Conservation (phyloP, 1,140 invertebrate species). For the Drosophila bocqueti region DNA sequence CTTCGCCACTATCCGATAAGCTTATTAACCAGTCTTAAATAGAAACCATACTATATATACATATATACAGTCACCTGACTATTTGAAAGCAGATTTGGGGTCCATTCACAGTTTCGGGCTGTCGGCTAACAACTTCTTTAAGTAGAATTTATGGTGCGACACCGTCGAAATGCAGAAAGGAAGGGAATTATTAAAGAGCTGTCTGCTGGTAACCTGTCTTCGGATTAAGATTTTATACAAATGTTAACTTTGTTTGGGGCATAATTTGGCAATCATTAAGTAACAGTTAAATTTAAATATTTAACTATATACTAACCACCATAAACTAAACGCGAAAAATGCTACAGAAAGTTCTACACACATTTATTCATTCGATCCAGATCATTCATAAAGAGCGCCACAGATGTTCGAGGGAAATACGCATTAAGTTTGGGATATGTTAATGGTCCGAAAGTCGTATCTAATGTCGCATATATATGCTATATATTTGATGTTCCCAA, state of each 20-base stretch:
- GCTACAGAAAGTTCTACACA: conserved; percentile 58
- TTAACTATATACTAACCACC: conserved; percentile 42
- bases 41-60: conserved; percentile 6
- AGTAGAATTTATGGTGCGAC: conserved; percentile 71
- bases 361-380: conserved; percentile 18
- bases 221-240: conserved; percentile 78
- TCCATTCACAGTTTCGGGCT: conserved; percentile 67
- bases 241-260: conserved; percentile 43
- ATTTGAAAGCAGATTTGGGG: conserved; percentile 32
- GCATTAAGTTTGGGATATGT: conserved; percentile 15
- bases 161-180: conserved; percentile 38
- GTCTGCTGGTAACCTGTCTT: conserved; percentile 57
- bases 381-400: conserved; percentile 48
- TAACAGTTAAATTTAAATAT: conserved; percentile 77
- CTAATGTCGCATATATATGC: conserved; percentile 13
- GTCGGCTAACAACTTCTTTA: conserved; percentile 77
- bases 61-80: background rate
- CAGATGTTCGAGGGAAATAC: conserved; percentile 8
- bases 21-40: conserved; percentile 32
- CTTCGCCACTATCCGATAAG: conserved; percentile 28
- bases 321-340: conserved; percentile 34
- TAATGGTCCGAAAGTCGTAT: conserved; percentile 43
- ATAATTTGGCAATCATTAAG: conserved; percentile 78
- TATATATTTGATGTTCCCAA: conserved; percentile 38
- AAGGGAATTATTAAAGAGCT: conserved; percentile 32